Evolutionary conservation across 2,113 vertebrate species (phyloP), one percentile per base, ranked within the genome.

Genomic region (Silurus glanis): DNA sequence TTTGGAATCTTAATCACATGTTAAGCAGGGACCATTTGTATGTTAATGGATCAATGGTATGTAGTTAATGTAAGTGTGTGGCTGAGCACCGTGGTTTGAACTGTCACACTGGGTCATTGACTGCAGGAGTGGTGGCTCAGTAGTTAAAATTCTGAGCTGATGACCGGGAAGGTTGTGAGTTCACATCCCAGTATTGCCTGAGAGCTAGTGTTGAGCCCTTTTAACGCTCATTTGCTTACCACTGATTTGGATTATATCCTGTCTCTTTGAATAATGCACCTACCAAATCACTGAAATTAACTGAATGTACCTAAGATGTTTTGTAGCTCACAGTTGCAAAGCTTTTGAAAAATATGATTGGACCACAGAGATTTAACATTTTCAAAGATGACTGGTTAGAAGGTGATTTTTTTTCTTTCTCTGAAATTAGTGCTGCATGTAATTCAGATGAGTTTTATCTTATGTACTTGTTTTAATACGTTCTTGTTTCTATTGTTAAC

Each of bases 21-120:
- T 93, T 93, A 92, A 95, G 91, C 93, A 92, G 90, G 81, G 92
- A 91, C 93, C 94, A 92, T 95, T 94, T 94, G 93, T 94, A 95
- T 95, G 94, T 94, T 94, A 95, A 95, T 95, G 90, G 90, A 84
- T 94, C 90, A 85, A 91, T 93, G 90, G 90, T 90, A 95, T 93
- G 92, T 91, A 91, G 88, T 93, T 91, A 92, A 92, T 85, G 91
- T 87, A 90, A 89, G 90, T 92, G 91, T 92, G 92, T 90, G 88
- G 89, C 86, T 88, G 88, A 93, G 91, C 87, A 84, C 87, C 83
- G 88, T 47, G 85, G 78, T 88, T 86, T 83, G 86, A 86, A 88
- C 69, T 80, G 47, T 88, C 84, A 88, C 78, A 84, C 84, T 78
- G 89, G 89, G 78, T 86, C 88, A 89, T 87, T 89, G 88, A 89